Conservation (phyloP, 2,797 vertebrate genomes). For the Melanotaenia parkinsoni region DNA sequence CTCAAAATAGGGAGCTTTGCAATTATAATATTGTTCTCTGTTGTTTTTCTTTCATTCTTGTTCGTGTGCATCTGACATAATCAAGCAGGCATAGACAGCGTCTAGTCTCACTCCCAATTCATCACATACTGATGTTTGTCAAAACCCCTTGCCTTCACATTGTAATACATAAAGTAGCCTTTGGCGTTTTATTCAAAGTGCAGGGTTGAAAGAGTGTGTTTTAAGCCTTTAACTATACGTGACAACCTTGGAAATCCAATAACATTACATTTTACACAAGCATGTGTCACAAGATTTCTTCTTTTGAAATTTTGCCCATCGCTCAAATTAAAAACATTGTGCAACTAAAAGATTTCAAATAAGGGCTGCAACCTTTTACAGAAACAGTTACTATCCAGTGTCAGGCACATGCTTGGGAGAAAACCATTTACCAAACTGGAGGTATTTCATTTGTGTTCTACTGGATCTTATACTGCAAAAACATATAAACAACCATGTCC, state of each 20-base stretch:
- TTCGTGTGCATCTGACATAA: background rate
- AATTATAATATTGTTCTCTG: background rate
- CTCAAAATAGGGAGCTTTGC: conserved; percentile 11
- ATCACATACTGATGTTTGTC: conserved; percentile 9
- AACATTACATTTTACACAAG: background rate
- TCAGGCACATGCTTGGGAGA: background rate
- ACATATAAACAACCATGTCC: background rate
- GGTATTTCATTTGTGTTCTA: background rate
- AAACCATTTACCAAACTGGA: background rate
- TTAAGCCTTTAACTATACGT: conserved; percentile 4
- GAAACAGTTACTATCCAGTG: background rate
- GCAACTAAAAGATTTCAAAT: background rate
- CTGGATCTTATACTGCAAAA: background rate
- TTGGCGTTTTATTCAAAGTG: conserved; percentile 2
- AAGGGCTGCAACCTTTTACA: background rate
- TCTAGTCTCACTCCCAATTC: conserved; percentile 2
- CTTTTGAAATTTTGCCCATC: background rate
- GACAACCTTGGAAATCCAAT: conserved; percentile 8
- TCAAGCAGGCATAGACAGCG: conserved; percentile 3
- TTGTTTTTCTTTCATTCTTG: conserved; percentile 5
- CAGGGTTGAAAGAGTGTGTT: conserved; percentile 4
- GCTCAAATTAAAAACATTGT: background rate
- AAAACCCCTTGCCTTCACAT: conserved; percentile 9
- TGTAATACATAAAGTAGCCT: conserved; percentile 11
- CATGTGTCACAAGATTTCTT: background rate